Evolutionary conservation across 2,888 invertebrate species (phyloP), one percentile per base, ranked within the genome.

Genomic region (Ecdyonurus torrentis): DNA sequence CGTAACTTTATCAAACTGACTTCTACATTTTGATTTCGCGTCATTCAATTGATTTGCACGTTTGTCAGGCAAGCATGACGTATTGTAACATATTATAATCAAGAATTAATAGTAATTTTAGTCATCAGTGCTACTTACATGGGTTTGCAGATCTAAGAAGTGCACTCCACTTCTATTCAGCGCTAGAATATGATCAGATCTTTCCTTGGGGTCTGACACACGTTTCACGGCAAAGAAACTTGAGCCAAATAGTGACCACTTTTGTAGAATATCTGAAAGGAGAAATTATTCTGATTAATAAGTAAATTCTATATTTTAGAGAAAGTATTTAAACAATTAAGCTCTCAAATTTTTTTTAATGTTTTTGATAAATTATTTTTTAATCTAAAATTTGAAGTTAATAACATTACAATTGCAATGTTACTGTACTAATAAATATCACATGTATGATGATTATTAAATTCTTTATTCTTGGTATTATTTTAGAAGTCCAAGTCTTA

Each of bases 181-280:
- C 37, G 96, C 96, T 72, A 98, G 79, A 74, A 96, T 91, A 74
- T 93, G 87, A 71, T 95, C 95, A 67, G 86, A 83, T 80, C 86
- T 86, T 73, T 86, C 84, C 66, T 77, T 76, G 58, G 76, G 77
- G 67, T 86, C 89, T 62, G 85, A 86, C 50, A 90, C 87, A 70
- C 91, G 82, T 70, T 91, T 93, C 62, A 97, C 92, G 19, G 93
- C 91, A 79, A 97, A 99, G 84, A 98, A 97, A 69, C 95, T 95
- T 66, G 96, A 95, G 19, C 98, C 98, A 78, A 98, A 98, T 63
- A 98, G 79, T 59, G 92, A 89, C 97, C 97, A 98, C 70, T 89
- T 86, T 67, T 93, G 91, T 25, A 98, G 76, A 61, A 95, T 90
- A 80, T 94, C 91, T 85, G 78, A 61, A 79, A 73, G 59, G 58